Evolutionary conservation across 2,113 vertebrate species (phyloP).

Genomic region (Azemiops feae): DNA sequence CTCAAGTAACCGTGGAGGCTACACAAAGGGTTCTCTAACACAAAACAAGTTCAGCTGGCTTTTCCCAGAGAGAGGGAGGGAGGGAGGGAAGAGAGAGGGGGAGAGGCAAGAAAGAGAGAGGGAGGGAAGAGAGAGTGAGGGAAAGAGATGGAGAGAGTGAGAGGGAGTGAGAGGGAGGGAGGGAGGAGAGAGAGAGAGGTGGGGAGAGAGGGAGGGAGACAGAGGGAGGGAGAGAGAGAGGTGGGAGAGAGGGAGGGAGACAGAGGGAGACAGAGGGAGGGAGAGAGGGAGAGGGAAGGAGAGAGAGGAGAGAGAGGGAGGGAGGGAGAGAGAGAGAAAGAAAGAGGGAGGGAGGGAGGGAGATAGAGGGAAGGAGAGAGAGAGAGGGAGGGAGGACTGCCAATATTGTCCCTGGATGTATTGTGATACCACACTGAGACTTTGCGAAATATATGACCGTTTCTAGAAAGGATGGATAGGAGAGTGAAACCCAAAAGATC

Average conservation of each 20-base stretch:
- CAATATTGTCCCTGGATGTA: not conserved
- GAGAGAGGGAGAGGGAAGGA: fast-evolving
- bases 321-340: fast-evolving
- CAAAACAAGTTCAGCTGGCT: not conserved
- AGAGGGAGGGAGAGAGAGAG: fast-evolving
- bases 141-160: not conserved
- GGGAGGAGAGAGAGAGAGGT: not conserved
- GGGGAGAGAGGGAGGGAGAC: too few relatives aligned
- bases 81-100: conserved; percentile 16
- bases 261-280: fast-evolving
- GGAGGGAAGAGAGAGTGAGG: too few relatives aligned
- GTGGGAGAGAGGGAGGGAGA: fast-evolving
- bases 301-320: fast-evolving
- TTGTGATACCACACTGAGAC: not conserved
- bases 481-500: too few relatives aligned
- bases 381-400: too few relatives aligned
- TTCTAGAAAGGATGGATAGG: not conserved
- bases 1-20: not conserved
- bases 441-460: not conserved
- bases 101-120: not conserved
- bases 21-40: not conserved
- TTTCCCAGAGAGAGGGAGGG: not conserved
- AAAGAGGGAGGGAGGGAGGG: fast-evolving
- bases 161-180: not conserved
- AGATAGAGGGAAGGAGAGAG: too few relatives aligned